Conservation (phyloP, 2,113 vertebrate species). For the Corythaixoides concolor region DNA sequence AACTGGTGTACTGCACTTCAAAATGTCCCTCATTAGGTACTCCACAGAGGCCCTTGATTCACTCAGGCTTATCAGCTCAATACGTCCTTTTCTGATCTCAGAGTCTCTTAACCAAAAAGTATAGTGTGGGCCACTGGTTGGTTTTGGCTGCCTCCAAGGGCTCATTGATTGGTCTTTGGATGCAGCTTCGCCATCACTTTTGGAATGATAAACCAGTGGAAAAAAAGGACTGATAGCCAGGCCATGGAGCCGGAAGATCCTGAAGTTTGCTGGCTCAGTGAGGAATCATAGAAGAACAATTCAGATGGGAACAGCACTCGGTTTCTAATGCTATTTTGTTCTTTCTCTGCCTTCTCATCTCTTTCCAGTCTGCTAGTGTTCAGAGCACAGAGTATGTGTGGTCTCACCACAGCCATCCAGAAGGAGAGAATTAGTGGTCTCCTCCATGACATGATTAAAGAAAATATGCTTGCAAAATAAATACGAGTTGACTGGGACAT, state of each 20-base stretch:
- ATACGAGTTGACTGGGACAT: not conserved
- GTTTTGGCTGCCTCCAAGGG: not conserved
- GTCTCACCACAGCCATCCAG: constrained; percentile 15
- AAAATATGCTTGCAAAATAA: constrained; percentile 9
- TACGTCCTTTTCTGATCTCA: not conserved
- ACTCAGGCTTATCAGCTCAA: not conserved
- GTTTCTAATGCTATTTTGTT: not conserved
- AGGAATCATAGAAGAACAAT: not conserved
- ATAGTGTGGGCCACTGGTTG: not conserved
- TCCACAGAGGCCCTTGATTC: not conserved
- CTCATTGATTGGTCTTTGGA: not conserved
- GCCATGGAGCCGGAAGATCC: not conserved
- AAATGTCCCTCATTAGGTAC: not conserved
- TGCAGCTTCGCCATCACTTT: not conserved
- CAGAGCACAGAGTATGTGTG: not conserved
- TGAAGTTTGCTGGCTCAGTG: not conserved
- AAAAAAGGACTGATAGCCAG: not conserved
- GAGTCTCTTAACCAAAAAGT: not conserved
- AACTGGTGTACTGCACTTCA: not conserved
- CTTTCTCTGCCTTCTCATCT: constrained; percentile 8
- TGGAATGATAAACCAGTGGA: not conserved
- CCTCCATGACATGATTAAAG: constrained; percentile 12
- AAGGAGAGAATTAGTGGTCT: constrained; percentile 43
- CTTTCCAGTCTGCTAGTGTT: not conserved
- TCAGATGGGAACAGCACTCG: not conserved